A percentile compares a stretch with the other conserved stretches of the same genome.
phyloP scores from a whole-genome alignment of 2,113 vertebrate species.

The Pangasianodon gigas region DNA sequence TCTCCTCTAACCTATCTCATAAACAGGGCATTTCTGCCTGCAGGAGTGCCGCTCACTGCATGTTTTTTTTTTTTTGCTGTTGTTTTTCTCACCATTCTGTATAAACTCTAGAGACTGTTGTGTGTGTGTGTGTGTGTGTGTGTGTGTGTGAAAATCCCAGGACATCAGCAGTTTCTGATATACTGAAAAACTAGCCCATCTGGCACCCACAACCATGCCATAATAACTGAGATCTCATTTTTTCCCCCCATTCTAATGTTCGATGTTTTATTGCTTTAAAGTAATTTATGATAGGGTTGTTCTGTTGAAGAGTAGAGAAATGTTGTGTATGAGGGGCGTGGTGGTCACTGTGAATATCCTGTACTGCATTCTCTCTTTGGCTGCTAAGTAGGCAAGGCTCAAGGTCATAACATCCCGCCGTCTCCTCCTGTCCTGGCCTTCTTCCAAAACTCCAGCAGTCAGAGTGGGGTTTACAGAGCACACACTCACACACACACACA shows the following conservation, averaged over 20 bases:
- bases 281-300: neutral
- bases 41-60: neutral
- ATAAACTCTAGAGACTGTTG: neutral
- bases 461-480: slow-evolving; percentile 20
- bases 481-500: slow-evolving; percentile 15
- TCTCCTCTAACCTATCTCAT: neutral
- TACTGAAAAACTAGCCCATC: neutral
- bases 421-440: slow-evolving; percentile 16
- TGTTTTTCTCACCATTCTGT: neutral
- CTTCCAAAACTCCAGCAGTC: slow-evolving; percentile 32
- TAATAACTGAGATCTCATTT: neutral
- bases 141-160: neutral
- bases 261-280: neutral
- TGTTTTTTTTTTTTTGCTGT: neutral
- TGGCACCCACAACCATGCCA: neutral
- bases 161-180: neutral
- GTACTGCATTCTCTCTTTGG: slow-evolving; percentile 13
- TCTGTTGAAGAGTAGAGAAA: neutral
- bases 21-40: neutral
- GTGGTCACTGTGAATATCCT: slow-evolving; percentile 11
- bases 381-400: slow-evolving; percentile 24
- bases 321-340: neutral
- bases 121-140: no score
- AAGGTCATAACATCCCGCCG: slow-evolving; percentile 39
- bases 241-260: neutral